Conservation (phyloP, 2,113 vertebrate genomes). For the Myrmecobius fasciatus region DNA sequence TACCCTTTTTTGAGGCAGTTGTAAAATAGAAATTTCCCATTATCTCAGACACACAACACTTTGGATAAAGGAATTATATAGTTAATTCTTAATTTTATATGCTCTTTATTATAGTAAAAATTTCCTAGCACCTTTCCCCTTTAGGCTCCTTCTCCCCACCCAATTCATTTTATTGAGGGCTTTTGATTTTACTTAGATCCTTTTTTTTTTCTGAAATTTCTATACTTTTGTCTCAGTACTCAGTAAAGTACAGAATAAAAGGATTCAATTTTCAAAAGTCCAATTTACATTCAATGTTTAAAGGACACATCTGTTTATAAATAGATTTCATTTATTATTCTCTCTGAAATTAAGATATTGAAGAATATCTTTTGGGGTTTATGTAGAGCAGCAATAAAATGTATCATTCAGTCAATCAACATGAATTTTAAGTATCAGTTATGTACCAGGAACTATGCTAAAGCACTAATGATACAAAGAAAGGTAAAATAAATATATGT, state of each 20-base stretch:
- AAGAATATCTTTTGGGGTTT: background rate
- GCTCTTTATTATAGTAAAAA: background rate
- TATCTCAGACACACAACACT: background rate
- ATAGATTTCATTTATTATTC: background rate
- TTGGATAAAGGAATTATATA: background rate
- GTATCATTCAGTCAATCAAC: background rate
- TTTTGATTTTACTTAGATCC: background rate
- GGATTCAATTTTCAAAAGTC: background rate
- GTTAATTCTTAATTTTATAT: background rate
- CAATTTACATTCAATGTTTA: constrained; percentile 28
- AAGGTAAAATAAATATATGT: background rate
- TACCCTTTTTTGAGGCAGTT: background rate
- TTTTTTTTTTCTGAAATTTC: background rate
- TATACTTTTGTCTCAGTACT: background rate
- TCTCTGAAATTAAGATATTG: background rate
- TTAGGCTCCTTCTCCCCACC: too few relatives aligned
- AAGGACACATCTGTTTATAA: background rate
- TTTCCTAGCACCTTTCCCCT: background rate
- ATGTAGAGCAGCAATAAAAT: background rate
- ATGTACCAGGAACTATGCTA: background rate
- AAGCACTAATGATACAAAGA: background rate
- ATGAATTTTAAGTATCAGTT: background rate
- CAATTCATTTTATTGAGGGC: background rate
- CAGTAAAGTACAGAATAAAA: background rate
- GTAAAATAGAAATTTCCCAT: background rate